A percentile compares a stretch with the other conserved stretches of the same genome.
Conservation (phyloP, 2,797 vertebrate species). For the Stomatorhinus walkeri region DNA sequence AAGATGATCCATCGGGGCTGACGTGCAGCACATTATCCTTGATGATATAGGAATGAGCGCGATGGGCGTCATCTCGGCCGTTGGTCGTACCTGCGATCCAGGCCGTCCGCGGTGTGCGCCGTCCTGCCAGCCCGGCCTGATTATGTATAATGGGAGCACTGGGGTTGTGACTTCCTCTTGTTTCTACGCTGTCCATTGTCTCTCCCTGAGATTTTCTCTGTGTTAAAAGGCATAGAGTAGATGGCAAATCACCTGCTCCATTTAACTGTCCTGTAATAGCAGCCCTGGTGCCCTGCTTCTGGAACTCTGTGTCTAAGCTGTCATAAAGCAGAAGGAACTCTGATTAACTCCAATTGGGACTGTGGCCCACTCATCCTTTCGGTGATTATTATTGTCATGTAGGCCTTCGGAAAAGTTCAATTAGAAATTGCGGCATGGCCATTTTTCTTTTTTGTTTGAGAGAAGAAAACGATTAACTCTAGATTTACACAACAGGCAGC, state of each 20-base stretch:
- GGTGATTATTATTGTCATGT: slow-evolving; percentile 51
- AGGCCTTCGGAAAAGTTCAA: slow-evolving; percentile 52
- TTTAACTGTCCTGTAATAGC: slow-evolving; percentile 61
- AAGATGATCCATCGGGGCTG: neutral
- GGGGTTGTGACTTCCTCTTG: slow-evolving; percentile 34
- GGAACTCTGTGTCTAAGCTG: slow-evolving; percentile 54
- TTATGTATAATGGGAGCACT: slow-evolving; percentile 42
- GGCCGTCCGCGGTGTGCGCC: slow-evolving; percentile 28
- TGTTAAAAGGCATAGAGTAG: slow-evolving; percentile 56
- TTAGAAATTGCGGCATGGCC: slow-evolving; percentile 47
- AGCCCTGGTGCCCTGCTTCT: slow-evolving; percentile 50
- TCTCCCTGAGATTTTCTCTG: slow-evolving; percentile 52
- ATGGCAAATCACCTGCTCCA: slow-evolving; percentile 66
- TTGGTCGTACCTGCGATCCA: neutral
- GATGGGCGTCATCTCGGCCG: neutral
- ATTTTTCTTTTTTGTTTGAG: slow-evolving; percentile 33
- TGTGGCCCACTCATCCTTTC: slow-evolving; percentile 40
- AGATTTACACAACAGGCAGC: slow-evolving; percentile 48
- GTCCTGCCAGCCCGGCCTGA: slow-evolving; percentile 57
- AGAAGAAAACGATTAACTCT: slow-evolving; percentile 45
- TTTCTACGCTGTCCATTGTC: slow-evolving; percentile 14
- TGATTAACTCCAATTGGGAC: slow-evolving; percentile 51
- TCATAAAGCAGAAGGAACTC: slow-evolving; percentile 54
- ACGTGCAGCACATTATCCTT: neutral
- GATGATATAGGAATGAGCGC: neutral